Conservation (phyloP, 2,888 invertebrate genomes). For the Sisyra nigra region DNA sequence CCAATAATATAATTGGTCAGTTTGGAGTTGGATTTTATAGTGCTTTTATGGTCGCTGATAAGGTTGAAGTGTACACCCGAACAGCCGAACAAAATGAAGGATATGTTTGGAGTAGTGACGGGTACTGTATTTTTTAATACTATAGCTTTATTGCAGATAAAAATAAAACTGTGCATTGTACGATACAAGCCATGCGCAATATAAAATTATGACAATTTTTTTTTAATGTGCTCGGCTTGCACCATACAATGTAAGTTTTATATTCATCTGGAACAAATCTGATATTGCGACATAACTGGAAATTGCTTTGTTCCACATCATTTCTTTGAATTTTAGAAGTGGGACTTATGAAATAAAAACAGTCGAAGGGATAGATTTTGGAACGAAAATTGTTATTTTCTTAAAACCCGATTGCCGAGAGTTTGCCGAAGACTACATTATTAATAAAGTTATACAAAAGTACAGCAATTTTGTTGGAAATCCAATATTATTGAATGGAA, state of each 20-base stretch:
- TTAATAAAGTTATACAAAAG: constrained; percentile 78
- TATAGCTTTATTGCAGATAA: no score
- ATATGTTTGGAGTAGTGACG: constrained; percentile 81
- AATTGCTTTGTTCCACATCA: no score
- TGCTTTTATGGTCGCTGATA: constrained; percentile 92
- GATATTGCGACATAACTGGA: no score
- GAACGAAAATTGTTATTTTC: constrained; percentile 86
- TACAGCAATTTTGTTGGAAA: constrained; percentile 96
- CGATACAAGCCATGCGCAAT: no score
- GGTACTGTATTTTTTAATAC: constrained; percentile 32
- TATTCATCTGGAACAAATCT: no score
- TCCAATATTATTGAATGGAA: constrained; percentile 81
- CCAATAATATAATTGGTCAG: constrained; percentile 81
- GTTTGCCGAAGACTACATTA: constrained; percentile 72
- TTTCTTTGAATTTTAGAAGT: constrained; percentile 48
- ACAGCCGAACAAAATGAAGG: constrained; percentile 53
- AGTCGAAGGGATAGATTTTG: constrained; percentile 67
- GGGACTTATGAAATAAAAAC: constrained; percentile 81
- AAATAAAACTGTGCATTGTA: no score
- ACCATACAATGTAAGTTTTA: no score
- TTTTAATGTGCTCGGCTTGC: no score
- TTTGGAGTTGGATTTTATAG: constrained; percentile 99
- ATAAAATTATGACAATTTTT: no score
- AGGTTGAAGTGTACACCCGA: constrained; percentile 81
- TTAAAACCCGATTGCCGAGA: constrained; percentile 78